phyloP scores from a whole-genome alignment of 2,888 invertebrate species.

The Spilarctia lutea region DNA sequence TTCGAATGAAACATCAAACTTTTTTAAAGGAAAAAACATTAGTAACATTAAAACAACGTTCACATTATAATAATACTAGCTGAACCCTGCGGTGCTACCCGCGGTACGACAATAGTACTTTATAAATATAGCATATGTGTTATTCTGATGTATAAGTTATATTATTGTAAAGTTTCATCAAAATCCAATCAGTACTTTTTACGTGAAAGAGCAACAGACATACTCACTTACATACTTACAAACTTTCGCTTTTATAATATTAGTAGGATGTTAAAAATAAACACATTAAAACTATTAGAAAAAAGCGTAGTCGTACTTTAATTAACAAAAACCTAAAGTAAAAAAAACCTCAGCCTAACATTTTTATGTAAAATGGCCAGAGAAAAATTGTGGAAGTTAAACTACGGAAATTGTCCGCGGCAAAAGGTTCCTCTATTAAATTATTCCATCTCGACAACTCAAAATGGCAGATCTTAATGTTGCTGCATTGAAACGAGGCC shows the following conservation, averaged over 20 bases:
- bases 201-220: too few species aligned
- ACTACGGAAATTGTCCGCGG: constrained; percentile 62
- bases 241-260: too few species aligned
- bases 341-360: constrained; percentile 26
- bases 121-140: too few species aligned
- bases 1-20: too few species aligned
- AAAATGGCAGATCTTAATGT: constrained; percentile 77
- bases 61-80: too few species aligned
- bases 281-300: background rate
- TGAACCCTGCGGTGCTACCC: too few species aligned
- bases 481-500: constrained; percentile 70
- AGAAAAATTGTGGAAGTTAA: constrained; percentile 55
- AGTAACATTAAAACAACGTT: background rate
- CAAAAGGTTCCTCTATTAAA: constrained; percentile 79
- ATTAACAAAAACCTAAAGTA: constrained; percentile 26
- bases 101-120: too few species aligned
- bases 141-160: too few species aligned
- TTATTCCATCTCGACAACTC: constrained; percentile 78
- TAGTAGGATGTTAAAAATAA: constrained; percentile 9
- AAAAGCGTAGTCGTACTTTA: constrained; percentile 19
- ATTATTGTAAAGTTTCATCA: too few species aligned
- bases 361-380: constrained; percentile 29
- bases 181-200: too few species aligned
- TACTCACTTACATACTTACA: too few species aligned
- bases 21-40: background rate